Base-by-base conservation (phyloP, 2,888 invertebrate species). In the Epistrophella euchroma region DNA sequence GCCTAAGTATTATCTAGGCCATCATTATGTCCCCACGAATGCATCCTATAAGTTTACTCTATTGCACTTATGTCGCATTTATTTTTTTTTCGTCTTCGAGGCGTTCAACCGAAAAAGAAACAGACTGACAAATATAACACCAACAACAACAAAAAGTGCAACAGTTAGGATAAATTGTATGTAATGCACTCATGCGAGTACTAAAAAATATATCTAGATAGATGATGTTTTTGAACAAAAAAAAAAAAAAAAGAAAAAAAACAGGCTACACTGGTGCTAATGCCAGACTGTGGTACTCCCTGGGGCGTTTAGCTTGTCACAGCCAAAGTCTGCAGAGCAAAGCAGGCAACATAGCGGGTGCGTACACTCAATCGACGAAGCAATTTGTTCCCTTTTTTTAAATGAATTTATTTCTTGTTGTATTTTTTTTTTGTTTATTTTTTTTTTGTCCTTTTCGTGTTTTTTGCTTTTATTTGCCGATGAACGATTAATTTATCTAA, bases 401-500 rank as follows among this genome's bases (percentile, higher is more conserved):
- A 32, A 32, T 32, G 32, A 43, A 40, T 64, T 55, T 56, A 25
- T 35, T 52, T 47, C 35, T 50, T 56, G 25, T 45, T 43, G 19
- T 35, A 15, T 15, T 56, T 19, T 58, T 66, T 28, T 15, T n/a
- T 50, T 25, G 13, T 60, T 40, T 52, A 43, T n/a, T 52, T 43
- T n/a, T 11, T 58, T 72, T 64, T 47, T 58, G 45, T 60, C 55
- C 62, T 62, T 58, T 84, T 55, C 60, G 66, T 76, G 68, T 19
- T 56, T 56, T 56, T 56, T 58, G 47, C 66, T 85, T 79, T 72
- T 37, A 40, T 55, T 74, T 22, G 66, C 58, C 75, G 75, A 64
- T 56, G 62, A 80, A 71, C 75, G 75, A 85, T 85, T 85, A 85
- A 85, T 85, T 85, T 77, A 85, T 81, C 76, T 85, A 62, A 81